Evolutionary conservation across 2,113 vertebrate species (phyloP).

Genomic region (Caranx melampygus): DNA sequence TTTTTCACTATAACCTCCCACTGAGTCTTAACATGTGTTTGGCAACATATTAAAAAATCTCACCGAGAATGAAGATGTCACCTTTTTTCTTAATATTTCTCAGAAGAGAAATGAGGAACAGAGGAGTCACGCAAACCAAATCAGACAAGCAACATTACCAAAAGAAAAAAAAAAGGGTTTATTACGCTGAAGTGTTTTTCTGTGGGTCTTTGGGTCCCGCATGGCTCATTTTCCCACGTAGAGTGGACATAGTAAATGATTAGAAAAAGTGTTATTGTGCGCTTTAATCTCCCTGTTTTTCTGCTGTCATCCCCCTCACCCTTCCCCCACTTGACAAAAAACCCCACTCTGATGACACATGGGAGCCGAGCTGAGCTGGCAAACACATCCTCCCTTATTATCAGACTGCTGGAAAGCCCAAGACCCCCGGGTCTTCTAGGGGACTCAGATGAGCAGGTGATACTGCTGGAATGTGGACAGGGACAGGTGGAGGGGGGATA

Average conservation of each 20-base stretch:
- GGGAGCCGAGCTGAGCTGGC: slow-evolving; percentile 59
- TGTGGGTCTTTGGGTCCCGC: not conserved
- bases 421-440: slow-evolving; percentile 18
- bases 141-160: not conserved
- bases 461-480: slow-evolving; percentile 53
- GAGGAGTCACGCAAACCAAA: not conserved
- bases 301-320: slow-evolving; percentile 48
- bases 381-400: slow-evolving; percentile 67
- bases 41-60: not conserved
- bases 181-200: slow-evolving; percentile 46
- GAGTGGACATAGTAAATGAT: slow-evolving; percentile 41
- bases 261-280: slow-evolving; percentile 60
- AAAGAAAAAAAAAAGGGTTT: not conserved
- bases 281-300: slow-evolving; percentile 75
- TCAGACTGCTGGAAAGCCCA: slow-evolving; percentile 45
- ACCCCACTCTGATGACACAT: slow-evolving; percentile 47
- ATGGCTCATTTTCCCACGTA: slow-evolving; percentile 42
- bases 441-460: slow-evolving; percentile 54
- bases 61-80: not conserved
- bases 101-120: not conserved
- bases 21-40: not conserved
- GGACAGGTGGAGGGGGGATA: slow-evolving; percentile 58
- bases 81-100: slow-evolving; percentile 1
- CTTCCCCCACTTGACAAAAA: slow-evolving; percentile 50
- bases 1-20: not conserved